A percentile compares a stretch with the other conserved stretches of the same genome.
These are phyloP conservation scores for Scaptomyza reducta DNA, from an alignment of 2,888 invertebrate genomes.

Conservation along the genomic window DNA sequence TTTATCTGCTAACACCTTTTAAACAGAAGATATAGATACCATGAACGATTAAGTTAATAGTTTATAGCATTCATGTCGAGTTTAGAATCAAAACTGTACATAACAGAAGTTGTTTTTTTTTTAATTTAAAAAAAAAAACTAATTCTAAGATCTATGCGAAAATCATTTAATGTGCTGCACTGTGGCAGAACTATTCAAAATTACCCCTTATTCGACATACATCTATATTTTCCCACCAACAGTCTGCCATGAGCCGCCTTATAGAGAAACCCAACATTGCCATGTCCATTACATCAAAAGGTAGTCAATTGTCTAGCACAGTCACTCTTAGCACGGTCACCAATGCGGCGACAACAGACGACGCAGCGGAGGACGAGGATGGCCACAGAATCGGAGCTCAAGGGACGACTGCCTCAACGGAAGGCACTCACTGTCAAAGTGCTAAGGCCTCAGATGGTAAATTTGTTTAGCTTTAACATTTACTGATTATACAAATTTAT, in stretches of 20 bases:
- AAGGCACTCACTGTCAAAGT: slow-evolving; percentile 18
- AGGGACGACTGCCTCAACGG: not conserved
- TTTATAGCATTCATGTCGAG: not conserved
- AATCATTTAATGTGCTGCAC: no score
- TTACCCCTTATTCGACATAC: no score
- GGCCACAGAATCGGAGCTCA: slow-evolving; percentile 16
- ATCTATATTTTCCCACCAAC: slow-evolving; percentile 10
- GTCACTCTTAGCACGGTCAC: slow-evolving; percentile 28
- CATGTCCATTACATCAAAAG: slow-evolving; percentile 82
- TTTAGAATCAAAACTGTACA: no score
- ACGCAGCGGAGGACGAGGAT: slow-evolving; percentile 54
- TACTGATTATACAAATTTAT: no score
- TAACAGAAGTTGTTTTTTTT: no score
- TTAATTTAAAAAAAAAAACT: not conserved
- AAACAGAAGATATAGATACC: slow-evolving; percentile 28
- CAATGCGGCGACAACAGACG: slow-evolving; percentile 35
- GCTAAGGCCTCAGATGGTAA: slow-evolving; percentile 31
- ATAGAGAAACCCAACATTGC: slow-evolving; percentile 83
- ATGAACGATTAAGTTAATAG: not conserved
- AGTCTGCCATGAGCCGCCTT: slow-evolving; percentile 84
- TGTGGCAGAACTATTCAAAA: no score
- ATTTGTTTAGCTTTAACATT: not conserved
- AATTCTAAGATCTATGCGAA: no score
- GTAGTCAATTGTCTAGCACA: slow-evolving; percentile 71
- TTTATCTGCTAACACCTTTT: slow-evolving; percentile 21